Conservation (phyloP, 2,797 vertebrate species). For the Sebastes oblongus region DNA sequence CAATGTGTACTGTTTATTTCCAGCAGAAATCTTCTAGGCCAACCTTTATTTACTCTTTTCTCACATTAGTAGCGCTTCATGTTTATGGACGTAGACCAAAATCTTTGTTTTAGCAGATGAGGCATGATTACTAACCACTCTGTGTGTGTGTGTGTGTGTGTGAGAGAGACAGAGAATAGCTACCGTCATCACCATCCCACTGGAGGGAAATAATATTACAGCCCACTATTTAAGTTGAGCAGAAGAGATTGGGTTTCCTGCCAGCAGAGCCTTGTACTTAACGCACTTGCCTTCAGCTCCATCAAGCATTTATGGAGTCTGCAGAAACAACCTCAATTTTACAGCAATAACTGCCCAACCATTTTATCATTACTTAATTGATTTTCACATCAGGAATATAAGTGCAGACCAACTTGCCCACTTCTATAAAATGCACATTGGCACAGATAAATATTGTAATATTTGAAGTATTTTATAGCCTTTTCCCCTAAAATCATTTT, state of each 20-base stretch:
- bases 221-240: slow-evolving; percentile 15
- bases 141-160: not conserved
- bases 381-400: not conserved
- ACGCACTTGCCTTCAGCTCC: not conserved
- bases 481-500: not conserved
- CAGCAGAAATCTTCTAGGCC: not conserved
- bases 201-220: slow-evolving; percentile 7
- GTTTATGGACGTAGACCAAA: slow-evolving; percentile 33
- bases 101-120: slow-evolving; percentile 49
- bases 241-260: slow-evolving; percentile 27
- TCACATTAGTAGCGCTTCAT: not conserved
- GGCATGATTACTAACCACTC: slow-evolving; percentile 23
- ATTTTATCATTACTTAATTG: not conserved
- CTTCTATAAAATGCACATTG: not conserved
- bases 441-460: not conserved
- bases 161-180: not conserved
- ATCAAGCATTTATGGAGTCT: not conserved
- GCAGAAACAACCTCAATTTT: not conserved
- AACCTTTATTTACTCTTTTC: not conserved
- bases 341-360: not conserved
- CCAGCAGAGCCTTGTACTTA: slow-evolving; percentile 27
- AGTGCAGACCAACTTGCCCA: not conserved
- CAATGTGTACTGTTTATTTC: not conserved
- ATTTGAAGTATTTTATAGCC: not conserved
- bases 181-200: not conserved